Evolutionary conservation across 2,797 vertebrate genomes (phyloP).

Genomic region (Anisognathus igniventris): DNA sequence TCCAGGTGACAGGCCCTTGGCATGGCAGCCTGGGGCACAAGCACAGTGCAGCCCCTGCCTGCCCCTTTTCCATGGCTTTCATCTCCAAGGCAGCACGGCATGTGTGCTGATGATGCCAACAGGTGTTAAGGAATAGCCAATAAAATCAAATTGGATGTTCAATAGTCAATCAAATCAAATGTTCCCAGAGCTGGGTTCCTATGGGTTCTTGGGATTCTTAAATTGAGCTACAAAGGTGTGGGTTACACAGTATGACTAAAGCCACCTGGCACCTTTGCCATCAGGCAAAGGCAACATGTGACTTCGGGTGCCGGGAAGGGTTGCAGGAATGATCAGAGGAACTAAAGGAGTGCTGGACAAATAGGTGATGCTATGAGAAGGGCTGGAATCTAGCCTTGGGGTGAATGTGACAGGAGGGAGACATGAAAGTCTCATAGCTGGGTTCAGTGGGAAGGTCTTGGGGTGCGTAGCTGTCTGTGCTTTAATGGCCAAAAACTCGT

Average conservation of each 20-base stretch:
- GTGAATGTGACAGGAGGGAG: not conserved
- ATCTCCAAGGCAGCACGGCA: not conserved
- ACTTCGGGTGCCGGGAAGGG: not conserved
- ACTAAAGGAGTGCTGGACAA: not conserved
- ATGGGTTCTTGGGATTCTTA: rapidly evolving
- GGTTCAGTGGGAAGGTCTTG: not conserved
- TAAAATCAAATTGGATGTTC: rapidly evolving
- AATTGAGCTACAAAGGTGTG: not conserved
- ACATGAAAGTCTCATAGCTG: rapidly evolving
- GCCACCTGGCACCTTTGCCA: not conserved
- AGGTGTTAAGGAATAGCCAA: not conserved
- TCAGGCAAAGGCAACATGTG: rapidly evolving
- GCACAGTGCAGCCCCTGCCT: too few species aligned
- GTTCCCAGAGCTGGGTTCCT: not conserved
- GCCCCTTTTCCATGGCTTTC: not conserved
- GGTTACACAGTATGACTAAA: not conserved
- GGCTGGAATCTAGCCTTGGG: not conserved
- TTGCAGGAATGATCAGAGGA: not conserved
- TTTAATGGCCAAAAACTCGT: not conserved
- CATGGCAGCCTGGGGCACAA: too few species aligned
- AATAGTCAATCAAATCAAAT: not conserved
- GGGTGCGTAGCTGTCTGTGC: not conserved
- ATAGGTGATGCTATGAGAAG: not conserved
- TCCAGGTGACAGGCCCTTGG: not conserved
- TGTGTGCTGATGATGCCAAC: not conserved